These are phyloP conservation scores for Anhinga rufa DNA, from an alignment of 2,113 vertebrate genomes.

Conservation along the genomic window DNA sequence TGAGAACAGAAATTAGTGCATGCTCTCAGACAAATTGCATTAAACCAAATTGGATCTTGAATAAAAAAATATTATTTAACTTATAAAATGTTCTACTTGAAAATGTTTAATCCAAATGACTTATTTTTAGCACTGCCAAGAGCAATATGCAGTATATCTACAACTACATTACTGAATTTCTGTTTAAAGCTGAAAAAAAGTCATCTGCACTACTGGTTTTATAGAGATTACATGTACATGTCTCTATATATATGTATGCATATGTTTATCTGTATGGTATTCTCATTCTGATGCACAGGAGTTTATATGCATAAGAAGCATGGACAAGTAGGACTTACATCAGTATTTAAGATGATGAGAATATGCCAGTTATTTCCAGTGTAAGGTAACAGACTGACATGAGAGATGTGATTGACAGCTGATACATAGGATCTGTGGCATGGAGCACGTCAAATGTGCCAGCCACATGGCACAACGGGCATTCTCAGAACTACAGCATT, in stretches of 20 bases:
- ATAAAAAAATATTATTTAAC: constrained; percentile 53
- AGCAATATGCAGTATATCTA: constrained; percentile 28
- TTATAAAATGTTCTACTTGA: constrained; percentile 35
- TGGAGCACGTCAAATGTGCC: not conserved
- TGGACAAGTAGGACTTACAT: not conserved
- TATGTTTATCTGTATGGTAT: not conserved
- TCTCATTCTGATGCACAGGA: not conserved
- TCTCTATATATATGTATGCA: not conserved
- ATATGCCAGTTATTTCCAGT: not conserved
- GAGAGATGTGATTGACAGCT: not conserved
- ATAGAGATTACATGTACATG: not conserved
- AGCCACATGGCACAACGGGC: not conserved
- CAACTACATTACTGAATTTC: constrained; percentile 17
- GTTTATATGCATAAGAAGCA: not conserved
- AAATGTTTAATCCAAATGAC: constrained; percentile 41
- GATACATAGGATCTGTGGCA: not conserved
- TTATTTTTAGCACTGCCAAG: constrained; percentile 49
- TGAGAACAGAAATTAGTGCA: constrained; percentile 15
- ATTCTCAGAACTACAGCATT: not conserved
- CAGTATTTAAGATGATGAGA: not conserved
- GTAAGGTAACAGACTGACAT: not conserved
- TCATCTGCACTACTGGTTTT: not conserved
- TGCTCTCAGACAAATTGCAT: constrained; percentile 26
- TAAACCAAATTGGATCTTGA: constrained; percentile 17
- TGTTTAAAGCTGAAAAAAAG: not conserved